Evolutionary conservation across 1,140 invertebrate species (phyloP).

Genomic region (Bathynomus jamesi): DNA sequence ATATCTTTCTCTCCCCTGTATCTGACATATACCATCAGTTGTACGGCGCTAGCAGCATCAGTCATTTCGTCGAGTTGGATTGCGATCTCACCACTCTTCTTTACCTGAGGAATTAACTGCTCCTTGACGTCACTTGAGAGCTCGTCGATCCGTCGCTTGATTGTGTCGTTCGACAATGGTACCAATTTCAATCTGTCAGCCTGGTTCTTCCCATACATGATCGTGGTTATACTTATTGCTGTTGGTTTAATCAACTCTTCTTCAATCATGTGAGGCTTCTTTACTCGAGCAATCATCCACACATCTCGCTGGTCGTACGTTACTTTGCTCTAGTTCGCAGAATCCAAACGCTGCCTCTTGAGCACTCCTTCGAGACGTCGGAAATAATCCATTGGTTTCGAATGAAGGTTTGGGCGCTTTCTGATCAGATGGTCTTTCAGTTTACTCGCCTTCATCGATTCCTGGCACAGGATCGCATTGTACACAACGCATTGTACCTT

Average conservation of each 20-base stretch:
- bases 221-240: constrained; percentile 4
- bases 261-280: background rate
- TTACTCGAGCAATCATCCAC: constrained; percentile 1
- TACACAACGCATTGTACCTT: constrained; percentile 10
- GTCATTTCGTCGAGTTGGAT: constrained; percentile 6
- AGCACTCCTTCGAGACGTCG: constrained; percentile 9
- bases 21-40: constrained; percentile 9
- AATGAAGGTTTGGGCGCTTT: constrained; percentile 6
- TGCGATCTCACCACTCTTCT: constrained; percentile 6
- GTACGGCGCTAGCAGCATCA: constrained; percentile 1
- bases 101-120: constrained; percentile 10
- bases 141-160: constrained; percentile 11
- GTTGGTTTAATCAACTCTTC: constrained; percentile 7
- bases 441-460: constrained; percentile 16
- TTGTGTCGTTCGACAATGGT: constrained; percentile 16
- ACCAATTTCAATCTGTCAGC: constrained; percentile 8
- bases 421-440: constrained; percentile 13
- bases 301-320: constrained; percentile 6
- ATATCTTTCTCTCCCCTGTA: background rate
- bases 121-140: constrained; percentile 13
- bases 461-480: constrained; percentile 11
- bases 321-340: background rate
- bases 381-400: constrained; percentile 12
- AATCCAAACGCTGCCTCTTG: constrained; percentile 10
- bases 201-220: constrained; percentile 3